Evolutionary conservation across 2,797 vertebrate genomes (phyloP).

Genomic region (Australoheros facetus): DNA sequence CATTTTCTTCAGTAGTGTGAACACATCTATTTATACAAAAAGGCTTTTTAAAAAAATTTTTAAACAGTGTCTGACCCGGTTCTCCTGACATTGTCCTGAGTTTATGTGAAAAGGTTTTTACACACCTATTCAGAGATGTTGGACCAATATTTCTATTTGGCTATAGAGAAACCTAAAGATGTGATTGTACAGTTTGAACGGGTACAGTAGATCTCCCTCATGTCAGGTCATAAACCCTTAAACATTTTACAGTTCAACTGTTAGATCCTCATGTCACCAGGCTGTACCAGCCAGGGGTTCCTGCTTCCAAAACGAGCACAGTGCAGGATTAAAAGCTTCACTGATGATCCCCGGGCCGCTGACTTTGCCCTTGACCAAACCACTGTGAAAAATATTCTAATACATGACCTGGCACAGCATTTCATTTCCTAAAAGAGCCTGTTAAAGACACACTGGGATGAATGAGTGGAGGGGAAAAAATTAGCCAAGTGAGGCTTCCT

Average conservation of each 20-base stretch:
- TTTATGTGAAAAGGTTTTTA: background rate
- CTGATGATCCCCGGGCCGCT: constrained; percentile 60
- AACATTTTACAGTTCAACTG: constrained; percentile 50
- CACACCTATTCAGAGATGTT: background rate
- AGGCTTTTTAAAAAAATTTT: too few relatives aligned
- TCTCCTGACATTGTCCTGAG: too few relatives aligned
- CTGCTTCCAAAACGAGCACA: constrained; percentile 65
- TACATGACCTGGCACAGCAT: constrained; percentile 30
- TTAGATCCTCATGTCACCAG: constrained; percentile 60
- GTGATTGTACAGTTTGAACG: background rate
- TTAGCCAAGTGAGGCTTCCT: background rate
- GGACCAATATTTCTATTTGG: background rate
- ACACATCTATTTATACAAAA: too few relatives aligned
- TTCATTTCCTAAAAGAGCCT: constrained; percentile 36
- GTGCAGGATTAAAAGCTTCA: constrained; percentile 69
- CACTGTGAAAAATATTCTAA: constrained; percentile 51
- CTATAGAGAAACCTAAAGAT: background rate
- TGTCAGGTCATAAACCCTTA: constrained; percentile 14
- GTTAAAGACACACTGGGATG: background rate
- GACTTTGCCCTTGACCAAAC: constrained; percentile 65
- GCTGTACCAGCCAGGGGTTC: constrained; percentile 58
- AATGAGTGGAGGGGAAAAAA: background rate
- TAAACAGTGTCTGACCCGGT: too few relatives aligned
- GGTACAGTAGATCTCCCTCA: constrained; percentile 11
- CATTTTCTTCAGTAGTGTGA: too few relatives aligned